A percentile compares a stretch with the other conserved stretches of the same genome.
Conservation (phyloP, 2,888 invertebrate species). For the Vannuccia rotundouncinata region DNA sequence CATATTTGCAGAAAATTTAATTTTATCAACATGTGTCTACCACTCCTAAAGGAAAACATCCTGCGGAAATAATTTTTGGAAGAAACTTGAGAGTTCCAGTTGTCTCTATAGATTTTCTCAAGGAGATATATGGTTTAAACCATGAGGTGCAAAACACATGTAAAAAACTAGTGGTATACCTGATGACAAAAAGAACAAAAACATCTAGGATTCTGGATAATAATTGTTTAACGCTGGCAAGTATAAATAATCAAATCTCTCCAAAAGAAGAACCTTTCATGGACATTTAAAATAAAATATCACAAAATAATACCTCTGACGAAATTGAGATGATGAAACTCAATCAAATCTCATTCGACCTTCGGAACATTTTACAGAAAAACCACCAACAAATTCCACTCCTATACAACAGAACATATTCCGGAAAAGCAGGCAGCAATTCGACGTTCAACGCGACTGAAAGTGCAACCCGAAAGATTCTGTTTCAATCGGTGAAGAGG, state of each 20-base stretch:
- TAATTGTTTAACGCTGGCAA: constrained; percentile 18
- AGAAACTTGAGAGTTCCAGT: constrained; percentile 5
- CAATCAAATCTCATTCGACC: constrained; percentile 15
- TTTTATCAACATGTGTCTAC: not conserved
- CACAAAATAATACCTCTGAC: not conserved
- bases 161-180: constrained; percentile 1
- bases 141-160: not conserved
- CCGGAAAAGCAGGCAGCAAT: not conserved
- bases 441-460: constrained; percentile 14
- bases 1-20: not conserved
- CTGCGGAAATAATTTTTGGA: constrained; percentile 1
- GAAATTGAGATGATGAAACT: constrained; percentile 10
- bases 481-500: constrained; percentile 16
- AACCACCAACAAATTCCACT: not conserved
- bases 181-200: constrained; percentile 34
- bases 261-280: constrained; percentile 1
- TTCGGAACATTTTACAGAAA: not conserved
- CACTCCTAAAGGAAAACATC: not conserved
- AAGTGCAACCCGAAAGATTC: constrained; percentile 11
- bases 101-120: constrained; percentile 14
- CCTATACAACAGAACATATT: constrained; percentile 8
- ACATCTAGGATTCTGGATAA: constrained; percentile 22
- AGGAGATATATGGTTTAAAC: constrained; percentile 4
- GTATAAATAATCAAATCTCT: not conserved
- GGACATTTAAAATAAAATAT: not conserved